A percentile compares a stretch with the other conserved stretches of the same genome.
These are phyloP conservation scores for Brachionus sp. DNA, from an alignment of 1,140 invertebrate genomes.

Conservation along the genomic window DNA sequence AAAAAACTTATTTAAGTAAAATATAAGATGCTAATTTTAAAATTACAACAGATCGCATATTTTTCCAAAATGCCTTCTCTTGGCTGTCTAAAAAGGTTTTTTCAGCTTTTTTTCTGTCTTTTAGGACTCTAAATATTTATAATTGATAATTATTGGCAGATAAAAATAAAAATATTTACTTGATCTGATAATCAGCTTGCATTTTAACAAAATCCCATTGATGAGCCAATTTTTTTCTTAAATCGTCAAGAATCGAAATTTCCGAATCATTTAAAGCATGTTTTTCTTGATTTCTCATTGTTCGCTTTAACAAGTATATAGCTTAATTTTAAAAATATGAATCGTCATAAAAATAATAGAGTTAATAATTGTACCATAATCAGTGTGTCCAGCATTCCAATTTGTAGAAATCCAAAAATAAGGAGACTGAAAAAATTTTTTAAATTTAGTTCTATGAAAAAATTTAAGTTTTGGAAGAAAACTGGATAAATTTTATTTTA, in stretches of 20 bases:
- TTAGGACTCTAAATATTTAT: not conserved
- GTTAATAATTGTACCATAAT: conserved; percentile 6
- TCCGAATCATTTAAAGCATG: conserved; percentile 31
- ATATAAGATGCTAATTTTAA: not conserved
- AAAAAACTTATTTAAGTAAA: not conserved
- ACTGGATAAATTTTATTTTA: too few relatives aligned
- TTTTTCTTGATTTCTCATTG: conserved; percentile 37
- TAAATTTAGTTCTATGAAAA: not conserved
- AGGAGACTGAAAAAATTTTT: conserved; percentile 6
- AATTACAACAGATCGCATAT: conserved; percentile 32
- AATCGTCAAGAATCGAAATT: conserved; percentile 12
- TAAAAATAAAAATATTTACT: not conserved
- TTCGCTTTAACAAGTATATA: conserved; percentile 44
- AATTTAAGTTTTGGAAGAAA: too few relatives aligned
- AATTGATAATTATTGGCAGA: not conserved
- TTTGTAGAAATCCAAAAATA: conserved; percentile 45
- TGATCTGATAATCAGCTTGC: conserved; percentile 41
- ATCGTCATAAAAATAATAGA: not conserved
- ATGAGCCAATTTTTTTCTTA: conserved; percentile 40
- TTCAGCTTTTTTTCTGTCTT: conserved; percentile 44
- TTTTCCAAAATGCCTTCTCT: conserved; percentile 44
- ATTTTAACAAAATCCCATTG: conserved; percentile 45
- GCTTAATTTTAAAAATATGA: not conserved
- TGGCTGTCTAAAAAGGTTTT: conserved; percentile 43
- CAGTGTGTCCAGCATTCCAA: conserved; percentile 9